Evolutionary conservation across 2,888 invertebrate species (phyloP).

Genomic region (Tetragnatha montana): DNA sequence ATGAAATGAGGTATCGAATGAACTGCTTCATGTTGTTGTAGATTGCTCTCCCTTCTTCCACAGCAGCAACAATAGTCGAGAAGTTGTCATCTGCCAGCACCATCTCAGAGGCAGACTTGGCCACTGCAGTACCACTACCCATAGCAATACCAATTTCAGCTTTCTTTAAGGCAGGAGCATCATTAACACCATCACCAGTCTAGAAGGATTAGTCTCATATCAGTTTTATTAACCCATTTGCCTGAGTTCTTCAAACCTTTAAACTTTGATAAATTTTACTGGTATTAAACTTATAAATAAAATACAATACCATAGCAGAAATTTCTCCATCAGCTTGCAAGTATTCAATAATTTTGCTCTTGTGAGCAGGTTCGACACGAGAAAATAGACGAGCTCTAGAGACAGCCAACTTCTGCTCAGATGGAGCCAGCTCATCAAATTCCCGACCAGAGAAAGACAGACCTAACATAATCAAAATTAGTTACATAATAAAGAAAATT

Average conservation of each 20-base stretch:
- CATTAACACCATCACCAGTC: constrained; percentile 99
- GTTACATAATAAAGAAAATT: neutral
- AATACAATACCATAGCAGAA: constrained; percentile 92
- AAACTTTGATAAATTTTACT: neutral
- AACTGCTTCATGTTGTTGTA: constrained; percentile 99
- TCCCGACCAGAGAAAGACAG: constrained; percentile 98
- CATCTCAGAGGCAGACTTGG: constrained; percentile 99
- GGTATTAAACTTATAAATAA: neutral
- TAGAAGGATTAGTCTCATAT: constrained; percentile 75
- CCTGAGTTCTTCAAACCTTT: too few species aligned
- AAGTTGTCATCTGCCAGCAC: constrained; percentile 99
- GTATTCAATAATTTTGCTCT: constrained; percentile 99
- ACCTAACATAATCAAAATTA: constrained; percentile 23
- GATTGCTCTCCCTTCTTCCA: constrained; percentile 99
- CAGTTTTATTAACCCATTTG: too few species aligned
- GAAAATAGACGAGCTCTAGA: constrained; percentile 96
- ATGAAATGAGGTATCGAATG: constrained; percentile 99
- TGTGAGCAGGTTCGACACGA: constrained; percentile 99
- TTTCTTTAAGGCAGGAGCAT: constrained; percentile 99
- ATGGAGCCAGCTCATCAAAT: constrained; percentile 94
- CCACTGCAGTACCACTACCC: constrained; percentile 99
- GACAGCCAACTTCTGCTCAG: constrained; percentile 93
- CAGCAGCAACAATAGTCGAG: constrained; percentile 99
- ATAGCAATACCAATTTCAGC: constrained; percentile 90
- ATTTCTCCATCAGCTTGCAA: constrained; percentile 99